Evolutionary conservation across 1,140 invertebrate genomes (phyloP), one percentile per base, ranked within the genome.

Genomic region (Procambarus clarkii): DNA sequence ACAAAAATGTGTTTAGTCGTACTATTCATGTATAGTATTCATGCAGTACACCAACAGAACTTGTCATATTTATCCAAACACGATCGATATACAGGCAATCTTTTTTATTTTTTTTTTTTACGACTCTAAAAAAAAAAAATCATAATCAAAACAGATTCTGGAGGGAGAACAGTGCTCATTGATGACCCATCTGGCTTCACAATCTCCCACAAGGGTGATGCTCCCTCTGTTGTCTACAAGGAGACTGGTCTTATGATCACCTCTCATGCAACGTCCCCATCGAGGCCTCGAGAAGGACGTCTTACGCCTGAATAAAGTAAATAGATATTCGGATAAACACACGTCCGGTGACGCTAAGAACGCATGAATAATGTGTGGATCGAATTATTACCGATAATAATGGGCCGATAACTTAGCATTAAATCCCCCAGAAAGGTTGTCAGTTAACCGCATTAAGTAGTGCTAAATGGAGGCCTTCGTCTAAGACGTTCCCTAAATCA

Each of bases 341-440:
- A 74, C 69, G 15, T 7, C 24, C 24, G 34, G 69, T 74, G 69
- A 74, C 69, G 24, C n/a, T 74, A 74, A 74, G 69, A 24, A 74
- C 8, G 24, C 11, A 74, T 74, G 69, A 74, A 74, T 74, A 34
- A 74, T 74, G n/a, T 34, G 7, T n/a, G 69, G 69, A 74, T 74
- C 69, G 21, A 74, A 74, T 74, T 74, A 74, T 74, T 74, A 34
- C 69, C 69, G 69, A 74, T 74, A 74, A 74, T 74, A 74, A 74
- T 74, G 69, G 69, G 0, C n/a, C 24, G 69, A 74, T 74, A 74
- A 74, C 69, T 74, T 24, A 74, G 24, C 69, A 74, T 74, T 74
- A 74, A 74, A 74, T 74, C 34, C n/a, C 11, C 11, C 69, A 34
- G 7, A 74, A 74, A 74, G n/a, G 24, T 24, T 74, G 69, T 74